phyloP scores from a whole-genome alignment of 1,140 invertebrate species.

The Antheraea pernyi region DNA sequence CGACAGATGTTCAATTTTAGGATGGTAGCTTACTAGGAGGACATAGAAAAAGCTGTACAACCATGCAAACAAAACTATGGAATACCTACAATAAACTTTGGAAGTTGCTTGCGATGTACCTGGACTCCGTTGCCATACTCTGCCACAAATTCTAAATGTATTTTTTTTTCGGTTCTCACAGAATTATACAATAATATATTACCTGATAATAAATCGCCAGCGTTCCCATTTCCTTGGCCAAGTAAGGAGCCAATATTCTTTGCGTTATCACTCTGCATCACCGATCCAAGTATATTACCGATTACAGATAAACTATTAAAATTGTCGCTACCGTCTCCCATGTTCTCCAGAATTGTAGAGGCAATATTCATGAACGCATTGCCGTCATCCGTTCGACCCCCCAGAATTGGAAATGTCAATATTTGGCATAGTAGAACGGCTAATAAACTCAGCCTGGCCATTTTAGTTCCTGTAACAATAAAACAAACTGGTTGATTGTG shows the following conservation, averaged over 20 bases:
- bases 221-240: constrained; percentile 47
- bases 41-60: no score
- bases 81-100: no score
- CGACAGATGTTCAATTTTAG: no score
- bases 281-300: constrained; percentile 76
- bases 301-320: constrained; percentile 61
- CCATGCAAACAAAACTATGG: no score
- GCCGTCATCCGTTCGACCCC: constrained; percentile 51
- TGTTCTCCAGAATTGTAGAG: constrained; percentile 79
- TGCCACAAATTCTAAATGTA: no score
- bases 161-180: no score
- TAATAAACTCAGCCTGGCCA: constrained; percentile 44
- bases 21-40: no score
- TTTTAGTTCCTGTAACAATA: constrained; percentile 27
- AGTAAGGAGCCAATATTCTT: constrained; percentile 63
- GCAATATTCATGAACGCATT: constrained; percentile 80
- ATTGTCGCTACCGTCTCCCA: constrained; percentile 71
- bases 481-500: background rate
- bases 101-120: no score
- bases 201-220: constrained; percentile 68
- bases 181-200: constrained; percentile 12
- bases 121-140: no score
- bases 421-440: constrained; percentile 42
- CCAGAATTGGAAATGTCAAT: constrained; percentile 38
- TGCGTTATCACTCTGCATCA: constrained; percentile 80